Evolutionary conservation across 2,113 vertebrate genomes (phyloP).

Genomic region (Ariopsis seemanni): DNA sequence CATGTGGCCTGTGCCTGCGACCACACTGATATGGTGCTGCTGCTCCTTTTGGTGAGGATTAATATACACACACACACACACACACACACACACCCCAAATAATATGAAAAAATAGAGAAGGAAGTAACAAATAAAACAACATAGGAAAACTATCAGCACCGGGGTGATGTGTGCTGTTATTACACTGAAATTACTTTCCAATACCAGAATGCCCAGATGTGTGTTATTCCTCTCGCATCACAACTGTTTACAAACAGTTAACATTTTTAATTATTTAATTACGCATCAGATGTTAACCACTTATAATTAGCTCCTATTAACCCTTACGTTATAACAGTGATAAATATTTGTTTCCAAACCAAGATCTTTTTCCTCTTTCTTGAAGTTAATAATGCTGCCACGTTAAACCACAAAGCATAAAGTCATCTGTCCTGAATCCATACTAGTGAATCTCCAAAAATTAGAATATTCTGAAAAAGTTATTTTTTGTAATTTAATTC

Average conservation of each 20-base stretch:
- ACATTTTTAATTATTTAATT: not conserved
- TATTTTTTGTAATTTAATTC: too few species aligned
- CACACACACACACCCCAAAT: slow-evolving; percentile 12
- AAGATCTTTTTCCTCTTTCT: not conserved
- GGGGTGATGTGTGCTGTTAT: too few species aligned
- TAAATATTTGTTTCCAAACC: not conserved
- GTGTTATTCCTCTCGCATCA: not conserved
- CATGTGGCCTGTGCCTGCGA: slow-evolving; percentile 91
- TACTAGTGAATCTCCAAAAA: not conserved
- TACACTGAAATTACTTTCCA: not conserved
- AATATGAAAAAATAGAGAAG: not conserved
- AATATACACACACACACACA: slow-evolving; percentile 1
- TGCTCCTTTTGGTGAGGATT: slow-evolving; percentile 86
- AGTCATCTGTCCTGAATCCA: not conserved
- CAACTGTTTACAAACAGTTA: not conserved
- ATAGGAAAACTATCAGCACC: not conserved
- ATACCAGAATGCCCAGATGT: not conserved
- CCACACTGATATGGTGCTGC: slow-evolving; percentile 84
- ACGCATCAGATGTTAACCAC: not conserved
- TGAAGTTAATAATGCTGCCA: not conserved
- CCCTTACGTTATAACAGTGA: not conserved
- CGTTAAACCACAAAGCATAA: not conserved
- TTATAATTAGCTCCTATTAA: not conserved
- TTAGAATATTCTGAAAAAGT: too few species aligned
- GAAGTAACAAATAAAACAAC: not conserved